These are phyloP conservation scores for Diglossa cyanea DNA, from an alignment of 2,797 vertebrate species.

Conservation along the genomic window DNA sequence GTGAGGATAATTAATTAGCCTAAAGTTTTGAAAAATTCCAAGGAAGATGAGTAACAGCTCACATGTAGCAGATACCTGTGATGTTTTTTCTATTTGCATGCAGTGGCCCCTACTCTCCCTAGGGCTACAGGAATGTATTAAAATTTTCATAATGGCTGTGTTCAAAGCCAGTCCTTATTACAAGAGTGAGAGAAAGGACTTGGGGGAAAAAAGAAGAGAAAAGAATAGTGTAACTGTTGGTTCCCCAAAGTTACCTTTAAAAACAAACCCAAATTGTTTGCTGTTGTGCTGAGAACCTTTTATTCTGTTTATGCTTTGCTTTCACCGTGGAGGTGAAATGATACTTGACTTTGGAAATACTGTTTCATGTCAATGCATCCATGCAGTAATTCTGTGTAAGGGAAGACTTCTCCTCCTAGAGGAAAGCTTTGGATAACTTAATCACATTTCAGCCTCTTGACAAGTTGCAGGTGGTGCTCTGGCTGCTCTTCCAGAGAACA, in stretches of 20 bases:
- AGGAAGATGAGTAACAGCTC: background rate
- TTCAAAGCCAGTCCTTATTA: background rate
- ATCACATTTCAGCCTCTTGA: background rate
- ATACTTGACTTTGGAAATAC: background rate
- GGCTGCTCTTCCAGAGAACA: background rate
- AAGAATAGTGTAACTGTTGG: background rate
- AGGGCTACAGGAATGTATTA: background rate
- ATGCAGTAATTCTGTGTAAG: background rate
- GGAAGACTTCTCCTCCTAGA: background rate
- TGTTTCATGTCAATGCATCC: background rate
- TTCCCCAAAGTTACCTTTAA: background rate
- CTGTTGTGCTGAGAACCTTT: background rate
- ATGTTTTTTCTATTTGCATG: background rate
- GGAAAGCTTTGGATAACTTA: background rate
- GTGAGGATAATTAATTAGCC: background rate
- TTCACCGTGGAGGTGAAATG: background rate
- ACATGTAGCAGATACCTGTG: background rate
- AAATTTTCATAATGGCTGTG: background rate
- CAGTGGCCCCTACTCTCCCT: background rate
- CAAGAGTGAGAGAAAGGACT: background rate
- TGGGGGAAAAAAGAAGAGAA: background rate
- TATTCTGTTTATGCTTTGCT: background rate
- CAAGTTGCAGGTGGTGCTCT: background rate
- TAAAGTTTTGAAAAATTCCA: background rate
- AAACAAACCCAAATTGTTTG: background rate